A percentile compares a stretch with the other conserved stretches of the same genome.
Evolutionary conservation across 2,797 vertebrate species (phyloP).

Genomic region (Halcyon chelicuti): DNA sequence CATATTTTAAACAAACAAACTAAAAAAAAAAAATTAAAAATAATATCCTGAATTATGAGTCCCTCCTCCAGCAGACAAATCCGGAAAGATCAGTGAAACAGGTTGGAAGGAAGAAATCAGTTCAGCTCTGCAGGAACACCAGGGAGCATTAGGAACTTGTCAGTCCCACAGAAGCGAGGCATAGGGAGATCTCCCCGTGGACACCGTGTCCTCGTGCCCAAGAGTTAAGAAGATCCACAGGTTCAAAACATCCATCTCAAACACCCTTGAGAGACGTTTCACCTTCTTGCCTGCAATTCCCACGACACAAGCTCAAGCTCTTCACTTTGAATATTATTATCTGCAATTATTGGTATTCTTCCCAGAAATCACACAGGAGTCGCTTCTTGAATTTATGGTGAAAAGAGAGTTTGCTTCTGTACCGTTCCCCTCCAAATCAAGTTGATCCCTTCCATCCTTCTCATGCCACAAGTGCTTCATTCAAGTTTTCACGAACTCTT

Average conservation of each 20-base stretch:
- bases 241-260: conserved; percentile 1
- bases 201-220: not conserved
- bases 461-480: not conserved
- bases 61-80: conserved; percentile 25
- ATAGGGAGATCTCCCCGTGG: not conserved
- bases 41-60: not conserved
- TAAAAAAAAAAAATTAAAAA: not conserved
- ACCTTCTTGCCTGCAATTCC: not conserved
- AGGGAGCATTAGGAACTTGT: not conserved
- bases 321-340: not conserved
- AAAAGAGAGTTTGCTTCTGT: not conserved
- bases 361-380: not conserved
- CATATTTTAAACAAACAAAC: conserved; percentile 45
- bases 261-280: not conserved
- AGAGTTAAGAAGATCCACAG: not conserved
- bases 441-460: not conserved
- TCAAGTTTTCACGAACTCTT: not conserved
- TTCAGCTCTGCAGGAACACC: not conserved
- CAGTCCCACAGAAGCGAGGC: not conserved
- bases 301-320: not conserved
- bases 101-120: not conserved
- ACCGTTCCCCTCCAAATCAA: not conserved
- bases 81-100: not conserved
- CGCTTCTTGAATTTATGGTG: not conserved
- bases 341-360: not conserved